phyloP scores from a whole-genome alignment of 2,888 invertebrate genomes.

The Lithosia quadra region DNA sequence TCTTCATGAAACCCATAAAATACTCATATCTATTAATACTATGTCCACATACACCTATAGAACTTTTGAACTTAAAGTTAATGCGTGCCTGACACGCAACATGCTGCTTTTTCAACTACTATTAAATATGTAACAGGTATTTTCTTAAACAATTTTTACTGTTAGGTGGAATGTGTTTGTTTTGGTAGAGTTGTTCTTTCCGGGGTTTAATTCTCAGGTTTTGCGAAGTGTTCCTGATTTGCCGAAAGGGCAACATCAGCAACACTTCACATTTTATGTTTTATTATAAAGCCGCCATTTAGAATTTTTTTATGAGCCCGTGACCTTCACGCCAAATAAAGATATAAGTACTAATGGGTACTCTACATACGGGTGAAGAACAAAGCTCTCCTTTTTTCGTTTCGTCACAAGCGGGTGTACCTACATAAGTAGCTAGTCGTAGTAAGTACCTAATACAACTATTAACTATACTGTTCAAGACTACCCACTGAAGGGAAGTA shows the following conservation, averaged over 20 bases:
- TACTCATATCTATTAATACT: neutral
- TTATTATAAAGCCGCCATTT: too few relatives aligned
- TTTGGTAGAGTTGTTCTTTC: neutral
- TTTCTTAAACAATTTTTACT: neutral
- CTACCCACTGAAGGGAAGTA: constrained; percentile 33
- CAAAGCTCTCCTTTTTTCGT: too few relatives aligned
- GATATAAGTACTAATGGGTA: too few relatives aligned
- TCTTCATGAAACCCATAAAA: constrained; percentile 14
- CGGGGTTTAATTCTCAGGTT: neutral
- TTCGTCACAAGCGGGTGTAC: too few relatives aligned
- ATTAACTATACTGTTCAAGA: constrained; percentile 2
- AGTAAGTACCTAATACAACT: neutral
- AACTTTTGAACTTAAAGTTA: constrained; percentile 24
- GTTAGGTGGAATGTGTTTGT: neutral
- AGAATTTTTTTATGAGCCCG: too few relatives aligned
- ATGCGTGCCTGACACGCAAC: constrained; percentile 17
- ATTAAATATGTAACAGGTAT: neutral
- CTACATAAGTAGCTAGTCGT: too few relatives aligned
- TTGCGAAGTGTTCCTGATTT: neutral
- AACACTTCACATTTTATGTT: too few relatives aligned
- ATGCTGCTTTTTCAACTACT: constrained; percentile 12
- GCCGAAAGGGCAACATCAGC: too few relatives aligned
- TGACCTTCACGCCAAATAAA: too few relatives aligned
- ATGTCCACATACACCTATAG: constrained; percentile 18
- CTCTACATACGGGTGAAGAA: too few relatives aligned